Percentiles rank a stretch among this genome's conserved stretches.
These are phyloP conservation scores for Argyrosomus japonicus DNA, from an alignment of 2,113 vertebrate species.

Conservation along the genomic window DNA sequence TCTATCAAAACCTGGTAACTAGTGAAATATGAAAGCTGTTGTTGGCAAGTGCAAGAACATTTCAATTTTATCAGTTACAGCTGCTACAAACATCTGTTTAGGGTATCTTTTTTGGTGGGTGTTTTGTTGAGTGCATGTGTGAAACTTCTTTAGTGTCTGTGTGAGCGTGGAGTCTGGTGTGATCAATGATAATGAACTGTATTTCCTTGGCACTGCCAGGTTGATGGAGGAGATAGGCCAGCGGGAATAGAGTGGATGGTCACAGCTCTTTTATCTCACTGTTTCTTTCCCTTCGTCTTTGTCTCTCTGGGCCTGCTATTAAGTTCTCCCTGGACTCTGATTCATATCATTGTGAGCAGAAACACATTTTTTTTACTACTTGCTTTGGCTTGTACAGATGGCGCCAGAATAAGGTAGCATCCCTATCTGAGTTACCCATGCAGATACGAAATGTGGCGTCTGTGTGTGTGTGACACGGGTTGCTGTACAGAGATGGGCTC, in stretches of 20 bases:
- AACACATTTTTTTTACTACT: slow-evolving; percentile 34
- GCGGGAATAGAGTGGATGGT: slow-evolving; percentile 47
- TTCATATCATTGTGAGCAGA: slow-evolving; percentile 38
- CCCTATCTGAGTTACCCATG: slow-evolving; percentile 41
- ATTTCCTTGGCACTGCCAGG: slow-evolving; percentile 69
- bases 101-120: not conserved
- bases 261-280: slow-evolving; percentile 61
- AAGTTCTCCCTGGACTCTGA: slow-evolving; percentile 47
- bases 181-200: slow-evolving; percentile 69
- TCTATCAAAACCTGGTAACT: slow-evolving; percentile 29
- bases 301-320: slow-evolving; percentile 44
- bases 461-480: slow-evolving; percentile 18
- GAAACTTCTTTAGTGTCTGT: slow-evolving; percentile 29
- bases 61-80: slow-evolving; percentile 44
- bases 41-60: slow-evolving; percentile 9
- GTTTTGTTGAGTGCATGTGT: slow-evolving; percentile 29
- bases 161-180: slow-evolving; percentile 28
- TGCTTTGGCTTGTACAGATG: slow-evolving; percentile 46
- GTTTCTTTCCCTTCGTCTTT: slow-evolving; percentile 24
- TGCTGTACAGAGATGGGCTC: slow-evolving; percentile 1
- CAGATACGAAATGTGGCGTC: slow-evolving; percentile 26
- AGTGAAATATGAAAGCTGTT: slow-evolving; percentile 39
- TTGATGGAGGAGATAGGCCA: slow-evolving; percentile 65
- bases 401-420: slow-evolving; percentile 24
- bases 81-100: slow-evolving; percentile 47